Evolutionary conservation across 64 coral and sea anemone species (phyloP), one percentile per base, ranked within the genome.

Genomic region (Pachyseris speciosa): DNA sequence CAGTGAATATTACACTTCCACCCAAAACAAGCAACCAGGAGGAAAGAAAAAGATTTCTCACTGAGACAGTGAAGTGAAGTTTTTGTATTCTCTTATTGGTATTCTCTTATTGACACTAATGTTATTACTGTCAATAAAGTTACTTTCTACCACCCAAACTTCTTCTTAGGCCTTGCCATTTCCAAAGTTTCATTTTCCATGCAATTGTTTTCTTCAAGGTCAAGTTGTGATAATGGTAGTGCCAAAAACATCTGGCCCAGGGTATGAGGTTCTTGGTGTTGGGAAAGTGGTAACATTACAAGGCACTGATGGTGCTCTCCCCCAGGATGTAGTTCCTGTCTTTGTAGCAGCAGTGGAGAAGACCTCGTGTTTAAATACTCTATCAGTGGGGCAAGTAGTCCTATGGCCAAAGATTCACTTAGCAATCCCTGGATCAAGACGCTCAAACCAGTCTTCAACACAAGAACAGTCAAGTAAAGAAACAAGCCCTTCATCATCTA

Each of bases 211-310:
- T 17, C 25, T 59, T 83, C 19, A 83, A 83, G 72, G 72, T 75
- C 72, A 75, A 42, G 72, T 75, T 64, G 79, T 83, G 11, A 83
- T 83, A 37, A 31, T 68, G 4, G 65, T 33, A 37, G 28, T 33
- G 15, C 40, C 34, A 69, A 79, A 78, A 55, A 70, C 32, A 33
- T 19, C 53, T 17, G 55, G n/a, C 31, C 37, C 59, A 37, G 72
- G 37, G 31, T 75, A 75, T 75, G 37, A 39, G 72, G 47, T 75
- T 19, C 0, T 73, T 73, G 72, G 33, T 75, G 72, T 45, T 44
- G 72, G 72, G 25, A 75, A 43, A 75, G 72, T 75, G 72, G 72
- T 75, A 9, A 22, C 22, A 44, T 43, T 75, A 27, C 37, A 75
- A 22, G 72, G 72, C 25, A 44, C 37, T 75, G 72, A 15, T 41